Base-by-base conservation (phyloP, 1,140 invertebrate genomes). In the Brachionus angularis region DNA sequence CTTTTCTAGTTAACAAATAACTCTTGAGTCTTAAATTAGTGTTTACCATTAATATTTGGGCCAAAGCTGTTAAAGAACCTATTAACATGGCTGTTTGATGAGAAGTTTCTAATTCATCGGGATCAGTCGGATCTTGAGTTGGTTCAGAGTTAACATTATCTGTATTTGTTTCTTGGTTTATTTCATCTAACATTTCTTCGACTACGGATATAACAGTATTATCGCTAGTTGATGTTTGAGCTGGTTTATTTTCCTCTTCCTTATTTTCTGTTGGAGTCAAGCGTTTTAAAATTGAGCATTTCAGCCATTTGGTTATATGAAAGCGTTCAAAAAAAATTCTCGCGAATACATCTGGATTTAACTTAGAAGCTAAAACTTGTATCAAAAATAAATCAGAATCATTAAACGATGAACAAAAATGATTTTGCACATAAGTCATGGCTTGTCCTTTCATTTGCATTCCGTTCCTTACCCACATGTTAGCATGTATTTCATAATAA, bases 341-440 rank as follows among this genome's bases (percentile, higher is more conserved):
- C 33, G 52, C 16, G 36, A 71, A 55, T 5, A 12, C 52, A n/a
- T 67, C 42, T 21, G 62, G 10, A 10, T 67, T 29, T 16, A 47
- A 36, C 10, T 58, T 33, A 14, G 50, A 25, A 8, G 62, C 42
- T 14, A 71, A 31, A 72, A 80, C 78, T 78, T 82, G 80, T 73
- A 80, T 74, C 50, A 96, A 86, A 83, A 91, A 97, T 39, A 97
- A 84, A 84, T 97, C 94, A 75, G 93, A 90, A 83, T 97, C 94
- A 0, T 94, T 90, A 90, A 96, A 95, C 1, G 93, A 96, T 81
- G 95, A 96, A 82, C 92, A 96, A 82, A 97, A 97, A 83, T 97
- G 95, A 72, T 91, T 93, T 79, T 97, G 94, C 74, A 96, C 92
- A 78, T 97, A 98, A 18, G 94, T 96, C 91, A 97, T 96, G 4